Conservation (phyloP, 2,113 vertebrate species). For the Ifrita kowaldi region DNA sequence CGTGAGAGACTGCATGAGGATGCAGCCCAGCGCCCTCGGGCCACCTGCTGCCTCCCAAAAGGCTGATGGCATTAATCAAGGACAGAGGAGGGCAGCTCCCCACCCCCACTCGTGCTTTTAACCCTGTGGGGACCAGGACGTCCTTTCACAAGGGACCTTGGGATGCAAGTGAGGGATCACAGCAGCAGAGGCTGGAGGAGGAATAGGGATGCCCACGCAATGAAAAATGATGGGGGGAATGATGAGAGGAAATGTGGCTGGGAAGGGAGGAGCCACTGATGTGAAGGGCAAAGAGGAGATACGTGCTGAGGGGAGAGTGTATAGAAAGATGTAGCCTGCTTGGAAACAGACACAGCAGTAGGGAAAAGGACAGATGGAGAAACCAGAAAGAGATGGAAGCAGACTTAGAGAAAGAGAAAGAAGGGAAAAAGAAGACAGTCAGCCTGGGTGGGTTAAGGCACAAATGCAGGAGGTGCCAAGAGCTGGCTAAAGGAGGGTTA, state of each 20-base stretch:
- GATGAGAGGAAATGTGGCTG: neutral
- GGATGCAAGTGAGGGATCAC: neutral
- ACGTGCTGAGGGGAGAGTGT: fast-evolving
- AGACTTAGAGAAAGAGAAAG: neutral
- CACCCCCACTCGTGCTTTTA: neutral
- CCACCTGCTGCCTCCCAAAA: neutral
- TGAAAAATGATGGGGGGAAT: neutral
- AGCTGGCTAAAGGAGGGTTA: neutral
- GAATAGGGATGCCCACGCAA: neutral
- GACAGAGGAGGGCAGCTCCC: neutral
- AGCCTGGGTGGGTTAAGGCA: neutral
- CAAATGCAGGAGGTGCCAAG: neutral
- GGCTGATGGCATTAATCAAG: neutral
- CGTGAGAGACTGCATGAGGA: conserved; percentile 20
- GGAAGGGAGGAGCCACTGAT: neutral
- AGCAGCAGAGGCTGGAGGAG: neutral
- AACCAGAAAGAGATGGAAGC: neutral
- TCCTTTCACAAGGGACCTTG: neutral
- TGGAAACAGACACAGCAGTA: neutral
- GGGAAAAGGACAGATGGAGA: neutral
- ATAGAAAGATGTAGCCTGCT: neutral
- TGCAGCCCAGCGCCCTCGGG: neutral
- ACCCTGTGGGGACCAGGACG: neutral
- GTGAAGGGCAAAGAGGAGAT: neutral
- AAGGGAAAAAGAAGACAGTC: neutral